Evolutionary conservation across 2,113 vertebrate genomes (phyloP), one percentile per base, ranked within the genome.

Genomic region (Scortum barcoo): DNA sequence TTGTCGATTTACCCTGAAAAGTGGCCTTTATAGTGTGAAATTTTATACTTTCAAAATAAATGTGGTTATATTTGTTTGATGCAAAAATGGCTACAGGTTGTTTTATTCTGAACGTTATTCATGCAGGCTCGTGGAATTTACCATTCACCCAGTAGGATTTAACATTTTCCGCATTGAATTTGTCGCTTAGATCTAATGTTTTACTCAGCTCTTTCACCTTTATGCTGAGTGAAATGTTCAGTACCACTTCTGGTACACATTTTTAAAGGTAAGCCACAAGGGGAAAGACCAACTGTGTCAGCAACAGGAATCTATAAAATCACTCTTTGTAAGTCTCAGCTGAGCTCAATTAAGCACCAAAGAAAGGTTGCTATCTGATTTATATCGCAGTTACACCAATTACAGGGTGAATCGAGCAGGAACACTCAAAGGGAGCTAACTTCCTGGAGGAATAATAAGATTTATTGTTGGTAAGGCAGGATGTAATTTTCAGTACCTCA

Each of bases 41-140:
- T 96, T 96, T 96, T 96, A 95, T 96, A 96, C 95, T 95, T 95
- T 95, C 84, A 84, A 95, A 96, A 95, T 96, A 96, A 96, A 96
- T 93, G 95, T 96, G 95, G 94, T 94, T 94, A 94, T 95, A 94
- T 95, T 95, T 95, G 94, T 95, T 95, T 95, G 94, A 89, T 86
- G 89, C 90, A 93, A 88, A 88, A 72, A 69, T 67, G 86, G 24
- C 69, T 90, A 6, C 17, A 36, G 56, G 46, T 65, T 80, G 48
- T 86, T 85, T 78, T 54, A 12, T 72, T 91, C 42, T 68, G 12
- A 7, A 14, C 42, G 14, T 73, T 33, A 20, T 30, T 16, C 16
- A 10, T 6, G 20, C 2, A n/a, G 65, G 2, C 11, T 50, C 19
- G 42, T 14, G 1, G 2, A 66, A 61, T 22, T 24, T 4, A 38